These are phyloP conservation scores for Spea multiplicata DNA, from an alignment of 2,113 vertebrate species.

Conservation along the genomic window DNA sequence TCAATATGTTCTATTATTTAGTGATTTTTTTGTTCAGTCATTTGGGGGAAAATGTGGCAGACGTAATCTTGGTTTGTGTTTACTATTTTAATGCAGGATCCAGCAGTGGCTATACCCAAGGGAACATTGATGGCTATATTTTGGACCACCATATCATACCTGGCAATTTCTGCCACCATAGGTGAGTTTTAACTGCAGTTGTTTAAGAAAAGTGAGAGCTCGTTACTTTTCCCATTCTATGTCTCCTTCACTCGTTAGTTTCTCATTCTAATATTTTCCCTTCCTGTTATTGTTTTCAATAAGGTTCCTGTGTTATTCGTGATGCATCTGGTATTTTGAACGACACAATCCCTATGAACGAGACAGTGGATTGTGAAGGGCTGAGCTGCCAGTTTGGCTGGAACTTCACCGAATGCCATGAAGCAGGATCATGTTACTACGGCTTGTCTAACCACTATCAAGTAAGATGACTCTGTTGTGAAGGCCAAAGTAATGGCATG, in stretches of 20 bases:
- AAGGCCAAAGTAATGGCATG: neutral
- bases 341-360: slow-evolving; percentile 57
- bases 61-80: too few species aligned
- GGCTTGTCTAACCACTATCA: slow-evolving; percentile 62
- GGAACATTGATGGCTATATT: slow-evolving; percentile 67
- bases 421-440: slow-evolving; percentile 53
- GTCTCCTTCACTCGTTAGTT: neutral
- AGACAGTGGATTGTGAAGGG: slow-evolving; percentile 54
- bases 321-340: slow-evolving; percentile 65
- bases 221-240: neutral
- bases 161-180: slow-evolving; percentile 59
- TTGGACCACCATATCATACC: slow-evolving; percentile 63
- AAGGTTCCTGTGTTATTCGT: slow-evolving; percentile 62
- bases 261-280: neutral
- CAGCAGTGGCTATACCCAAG: slow-evolving; percentile 65
- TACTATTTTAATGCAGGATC: slow-evolving; percentile 54
- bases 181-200: slow-evolving; percentile 50
- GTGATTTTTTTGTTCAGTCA: too few species aligned
- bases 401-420: slow-evolving; percentile 65
- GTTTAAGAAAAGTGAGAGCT: too few species aligned
- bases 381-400: slow-evolving; percentile 63
- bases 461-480: slow-evolving; percentile 49
- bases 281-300: neutral
- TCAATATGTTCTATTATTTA: too few species aligned
- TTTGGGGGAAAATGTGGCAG: too few species aligned